Percentiles rank a stretch among this genome's conserved stretches.
Evolutionary conservation across 2,113 vertebrate genomes (phyloP).

Genomic region (Rynchops niger): DNA sequence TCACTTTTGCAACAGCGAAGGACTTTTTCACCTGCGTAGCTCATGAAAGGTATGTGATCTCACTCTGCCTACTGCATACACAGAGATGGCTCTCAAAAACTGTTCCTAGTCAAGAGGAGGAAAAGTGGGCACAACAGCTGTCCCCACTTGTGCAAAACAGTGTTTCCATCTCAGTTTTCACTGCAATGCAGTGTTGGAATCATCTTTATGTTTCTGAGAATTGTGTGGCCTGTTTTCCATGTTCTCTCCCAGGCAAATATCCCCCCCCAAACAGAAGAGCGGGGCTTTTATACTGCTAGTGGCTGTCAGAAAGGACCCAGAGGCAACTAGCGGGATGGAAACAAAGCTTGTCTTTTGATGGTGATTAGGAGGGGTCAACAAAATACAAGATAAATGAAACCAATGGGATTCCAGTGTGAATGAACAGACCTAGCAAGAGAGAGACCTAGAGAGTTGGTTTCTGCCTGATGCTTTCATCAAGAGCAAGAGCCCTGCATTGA

Average conservation of each 20-base stretch:
- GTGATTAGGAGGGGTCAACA: not conserved
- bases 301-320: not conserved
- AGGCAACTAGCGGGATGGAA: not conserved
- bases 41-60: not conserved
- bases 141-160: fast-evolving
- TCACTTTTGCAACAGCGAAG: not conserved
- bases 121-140: not conserved
- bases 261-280: not conserved
- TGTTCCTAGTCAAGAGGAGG: not conserved
- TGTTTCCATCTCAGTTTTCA: not conserved
- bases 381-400: not conserved
- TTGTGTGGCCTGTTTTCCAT: fast-evolving
- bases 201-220: not conserved
- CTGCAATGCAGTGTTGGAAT: not conserved
- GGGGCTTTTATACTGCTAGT: not conserved
- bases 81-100: not conserved
- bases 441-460: not conserved
- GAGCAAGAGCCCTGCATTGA: not conserved
- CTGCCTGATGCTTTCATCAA: not conserved
- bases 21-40: not conserved
- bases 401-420: not conserved
- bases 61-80: not conserved
- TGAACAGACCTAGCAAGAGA: not conserved
- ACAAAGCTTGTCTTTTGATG: not conserved
- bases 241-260: not conserved